These are phyloP conservation scores for Macrobrachium nipponense DNA, from an alignment of 1,140 invertebrate genomes.

Conservation along the genomic window DNA sequence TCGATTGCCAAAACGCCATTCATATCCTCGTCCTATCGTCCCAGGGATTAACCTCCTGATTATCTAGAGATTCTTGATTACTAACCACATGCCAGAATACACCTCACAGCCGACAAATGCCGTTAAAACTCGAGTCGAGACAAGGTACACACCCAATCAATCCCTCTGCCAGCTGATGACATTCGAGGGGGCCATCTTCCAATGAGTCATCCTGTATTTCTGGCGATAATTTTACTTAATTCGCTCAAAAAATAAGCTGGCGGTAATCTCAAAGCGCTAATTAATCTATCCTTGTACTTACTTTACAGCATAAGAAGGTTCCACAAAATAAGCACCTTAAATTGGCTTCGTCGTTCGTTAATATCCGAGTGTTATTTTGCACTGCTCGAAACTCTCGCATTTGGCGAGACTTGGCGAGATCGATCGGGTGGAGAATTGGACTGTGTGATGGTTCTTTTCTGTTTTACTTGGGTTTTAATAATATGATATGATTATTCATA, in stretches of 20 bases:
- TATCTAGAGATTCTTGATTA: no score
- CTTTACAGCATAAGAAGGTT: constrained; percentile 39
- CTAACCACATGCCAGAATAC: no score
- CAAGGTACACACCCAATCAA: constrained; percentile 6
- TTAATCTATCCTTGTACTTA: constrained; percentile 16
- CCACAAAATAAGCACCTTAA: constrained; percentile 29
- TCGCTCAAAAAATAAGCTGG: neutral
- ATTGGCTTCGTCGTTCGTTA: constrained; percentile 21
- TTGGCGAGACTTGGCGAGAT: constrained; percentile 57
- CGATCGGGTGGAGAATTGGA: constrained; percentile 46
- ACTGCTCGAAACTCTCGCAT: constrained; percentile 43
- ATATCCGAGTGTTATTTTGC: constrained; percentile 51
- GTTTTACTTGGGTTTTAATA: no score
- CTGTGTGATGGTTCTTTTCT: constrained; percentile 34
- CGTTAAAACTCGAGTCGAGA: neutral
- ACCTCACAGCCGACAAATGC: no score
- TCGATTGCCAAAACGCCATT: no score
- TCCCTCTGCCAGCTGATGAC: constrained; percentile 41
- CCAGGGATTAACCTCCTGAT: no score
- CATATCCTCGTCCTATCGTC: no score
- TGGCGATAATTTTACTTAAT: neutral
- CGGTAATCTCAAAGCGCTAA: neutral
- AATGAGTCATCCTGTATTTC: constrained; percentile 56
- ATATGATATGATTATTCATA: no score
- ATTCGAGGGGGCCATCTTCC: constrained; percentile 47